phyloP scores from a whole-genome alignment of 2,113 vertebrate species.

The Malurus cyaneus region DNA sequence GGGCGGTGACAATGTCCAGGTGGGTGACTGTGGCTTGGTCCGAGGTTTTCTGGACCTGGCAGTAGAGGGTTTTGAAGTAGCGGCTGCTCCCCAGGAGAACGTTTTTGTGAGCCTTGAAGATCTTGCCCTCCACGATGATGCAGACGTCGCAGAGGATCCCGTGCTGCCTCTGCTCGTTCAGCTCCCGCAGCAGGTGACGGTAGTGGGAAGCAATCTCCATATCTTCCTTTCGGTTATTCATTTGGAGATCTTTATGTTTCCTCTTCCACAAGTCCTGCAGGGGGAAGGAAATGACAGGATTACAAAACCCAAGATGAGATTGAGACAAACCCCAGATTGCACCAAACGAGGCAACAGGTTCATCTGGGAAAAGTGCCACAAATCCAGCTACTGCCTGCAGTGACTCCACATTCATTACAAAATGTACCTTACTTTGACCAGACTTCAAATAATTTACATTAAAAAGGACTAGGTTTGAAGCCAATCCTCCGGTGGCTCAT shows the following conservation, averaged over 20 bases:
- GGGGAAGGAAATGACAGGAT: not conserved
- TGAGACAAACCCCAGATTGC: not conserved
- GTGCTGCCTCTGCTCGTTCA: constrained; percentile 95
- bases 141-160: constrained; percentile 96
- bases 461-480: not conserved
- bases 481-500: not conserved
- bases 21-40: constrained; percentile 95
- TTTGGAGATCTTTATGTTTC: constrained; percentile 79
- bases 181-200: constrained; percentile 93
- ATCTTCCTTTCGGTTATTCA: constrained; percentile 97
- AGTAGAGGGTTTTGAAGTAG: constrained; percentile 98
- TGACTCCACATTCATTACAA: not conserved
- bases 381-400: not conserved
- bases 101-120: constrained; percentile 97
- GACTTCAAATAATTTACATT: not conserved
- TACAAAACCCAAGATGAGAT: not conserved
- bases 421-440: not conserved
- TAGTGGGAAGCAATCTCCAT: constrained; percentile 99
- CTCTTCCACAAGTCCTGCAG: constrained; percentile 80
- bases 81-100: constrained; percentile 95
- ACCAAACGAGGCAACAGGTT: not conserved
- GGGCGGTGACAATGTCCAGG: constrained; percentile 95
- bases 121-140: constrained; percentile 95
- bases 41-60: constrained; percentile 94
- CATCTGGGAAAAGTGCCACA: not conserved